These are phyloP conservation scores for Coregonus sp. DNA, from an alignment of 2,797 vertebrate species.

Conservation along the genomic window DNA sequence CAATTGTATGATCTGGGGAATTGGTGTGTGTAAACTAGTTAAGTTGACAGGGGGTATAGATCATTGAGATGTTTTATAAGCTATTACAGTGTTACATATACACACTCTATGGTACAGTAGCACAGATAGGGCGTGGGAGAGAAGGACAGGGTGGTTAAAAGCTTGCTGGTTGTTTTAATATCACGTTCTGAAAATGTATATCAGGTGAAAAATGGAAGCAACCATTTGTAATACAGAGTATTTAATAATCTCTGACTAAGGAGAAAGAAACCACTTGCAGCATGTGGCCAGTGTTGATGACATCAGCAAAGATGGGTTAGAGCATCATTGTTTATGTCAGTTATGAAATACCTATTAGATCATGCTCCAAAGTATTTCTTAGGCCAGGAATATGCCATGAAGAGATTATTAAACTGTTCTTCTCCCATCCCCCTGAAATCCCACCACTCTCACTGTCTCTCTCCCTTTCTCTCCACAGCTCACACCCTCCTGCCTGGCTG, in stretches of 20 bases:
- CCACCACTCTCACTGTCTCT: neutral
- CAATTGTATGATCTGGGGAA: neutral
- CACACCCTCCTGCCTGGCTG: neutral
- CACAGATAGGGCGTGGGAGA: neutral
- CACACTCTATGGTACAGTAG: neutral
- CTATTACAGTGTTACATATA: neutral
- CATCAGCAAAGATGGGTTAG: neutral
- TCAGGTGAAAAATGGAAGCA: slow-evolving; percentile 10
- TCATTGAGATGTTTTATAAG: neutral
- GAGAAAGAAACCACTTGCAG: slow-evolving; percentile 6
- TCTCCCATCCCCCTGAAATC: slow-evolving; percentile 21
- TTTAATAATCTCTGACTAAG: neutral
- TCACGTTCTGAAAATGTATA: slow-evolving; percentile 10
- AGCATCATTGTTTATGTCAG: neutral
- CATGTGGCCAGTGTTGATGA: neutral
- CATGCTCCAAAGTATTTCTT: neutral
- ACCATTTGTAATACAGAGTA: neutral
- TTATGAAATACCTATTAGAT: neutral
- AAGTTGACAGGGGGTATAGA: neutral
- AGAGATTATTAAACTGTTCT: slow-evolving; percentile 23
- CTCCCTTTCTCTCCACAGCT: neutral
- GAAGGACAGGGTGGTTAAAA: neutral
- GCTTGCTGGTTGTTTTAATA: neutral
- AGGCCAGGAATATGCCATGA: slow-evolving; percentile 18
- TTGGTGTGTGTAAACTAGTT: neutral